Evolutionary conservation across 2,113 vertebrate genomes (phyloP).

Genomic region (Nesospiza acunhae): DNA sequence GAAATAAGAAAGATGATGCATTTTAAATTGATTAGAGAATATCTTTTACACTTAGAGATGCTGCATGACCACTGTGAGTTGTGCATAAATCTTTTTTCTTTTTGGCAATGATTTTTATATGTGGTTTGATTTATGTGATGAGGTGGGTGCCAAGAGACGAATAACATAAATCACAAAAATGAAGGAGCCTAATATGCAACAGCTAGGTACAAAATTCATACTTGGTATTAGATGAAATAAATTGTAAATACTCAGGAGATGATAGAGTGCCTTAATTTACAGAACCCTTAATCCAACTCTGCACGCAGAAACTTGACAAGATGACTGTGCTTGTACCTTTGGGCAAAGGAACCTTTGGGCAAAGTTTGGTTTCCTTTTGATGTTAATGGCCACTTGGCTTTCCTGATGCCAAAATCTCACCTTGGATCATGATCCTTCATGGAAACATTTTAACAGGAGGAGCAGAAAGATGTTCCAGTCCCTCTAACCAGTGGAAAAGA

Average conservation of each 20-base stretch:
- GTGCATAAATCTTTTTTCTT: constrained; percentile 52
- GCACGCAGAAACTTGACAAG: not conserved
- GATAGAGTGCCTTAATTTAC: not conserved
- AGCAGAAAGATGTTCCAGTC: not conserved
- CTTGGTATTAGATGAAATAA: constrained; percentile 55
- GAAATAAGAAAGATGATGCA: constrained; percentile 23
- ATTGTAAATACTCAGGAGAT: constrained; percentile 21
- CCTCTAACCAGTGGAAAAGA: not conserved
- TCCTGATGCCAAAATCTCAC: not conserved
- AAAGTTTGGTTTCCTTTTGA: not conserved
- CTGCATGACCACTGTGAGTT: constrained; percentile 24
- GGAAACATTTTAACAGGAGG: not conserved
- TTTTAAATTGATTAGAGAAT: constrained; percentile 46
- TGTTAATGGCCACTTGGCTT: not conserved
- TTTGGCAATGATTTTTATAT: constrained; percentile 54
- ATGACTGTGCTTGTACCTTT: not conserved
- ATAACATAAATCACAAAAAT: constrained; percentile 59
- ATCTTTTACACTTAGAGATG: constrained; percentile 47
- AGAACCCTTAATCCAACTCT: not conserved
- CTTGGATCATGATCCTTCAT: not conserved
- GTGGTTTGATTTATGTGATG: constrained; percentile 47
- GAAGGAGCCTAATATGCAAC: constrained; percentile 34
- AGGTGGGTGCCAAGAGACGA: constrained; percentile 28
- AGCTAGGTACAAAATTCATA: constrained; percentile 52
- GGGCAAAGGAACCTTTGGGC: not conserved